These are phyloP conservation scores for Neodontobutis hainanensis DNA, from an alignment of 2,113 vertebrate species.

Conservation along the genomic window DNA sequence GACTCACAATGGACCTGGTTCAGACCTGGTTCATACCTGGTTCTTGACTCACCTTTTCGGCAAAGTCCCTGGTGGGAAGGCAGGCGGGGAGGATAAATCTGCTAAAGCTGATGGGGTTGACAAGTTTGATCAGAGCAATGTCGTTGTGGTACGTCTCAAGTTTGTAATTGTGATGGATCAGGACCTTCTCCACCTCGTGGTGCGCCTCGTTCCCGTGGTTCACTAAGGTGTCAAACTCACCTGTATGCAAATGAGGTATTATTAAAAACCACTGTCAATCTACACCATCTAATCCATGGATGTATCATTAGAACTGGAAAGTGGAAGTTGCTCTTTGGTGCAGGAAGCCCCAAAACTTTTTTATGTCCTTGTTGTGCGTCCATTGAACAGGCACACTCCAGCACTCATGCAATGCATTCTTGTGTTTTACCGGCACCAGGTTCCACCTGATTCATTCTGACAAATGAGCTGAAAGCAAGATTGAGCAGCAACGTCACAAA, in stretches of 20 bases:
- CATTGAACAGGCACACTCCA: too few relatives aligned
- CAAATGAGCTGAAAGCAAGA: too few relatives aligned
- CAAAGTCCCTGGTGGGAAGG: conserved; percentile 85
- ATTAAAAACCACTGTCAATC: too few relatives aligned
- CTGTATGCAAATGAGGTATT: conserved; percentile 62
- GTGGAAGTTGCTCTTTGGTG: too few relatives aligned
- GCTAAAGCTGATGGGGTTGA: conserved; percentile 80
- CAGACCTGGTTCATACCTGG: background rate
- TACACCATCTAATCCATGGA: too few relatives aligned
- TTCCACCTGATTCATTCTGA: too few relatives aligned
- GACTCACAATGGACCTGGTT: background rate
- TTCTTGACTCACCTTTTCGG: conserved; percentile 73
- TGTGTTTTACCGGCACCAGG: too few relatives aligned
- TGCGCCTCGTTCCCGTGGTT: conserved; percentile 71
- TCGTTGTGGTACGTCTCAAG: conserved; percentile 83
- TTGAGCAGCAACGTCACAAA: too few relatives aligned
- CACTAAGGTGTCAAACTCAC: conserved; percentile 80
- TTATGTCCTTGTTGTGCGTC: too few relatives aligned
- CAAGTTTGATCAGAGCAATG: conserved; percentile 88
- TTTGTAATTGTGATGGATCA: conserved; percentile 78
- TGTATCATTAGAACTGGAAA: too few relatives aligned
- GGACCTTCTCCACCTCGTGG: conserved; percentile 72
- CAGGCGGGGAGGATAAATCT: conserved; percentile 85
- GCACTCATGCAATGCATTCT: too few relatives aligned
- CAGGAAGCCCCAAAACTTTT: too few relatives aligned